Conservation (phyloP, 1,140 invertebrate genomes). For the Polypedilum vanderplanki region DNA sequence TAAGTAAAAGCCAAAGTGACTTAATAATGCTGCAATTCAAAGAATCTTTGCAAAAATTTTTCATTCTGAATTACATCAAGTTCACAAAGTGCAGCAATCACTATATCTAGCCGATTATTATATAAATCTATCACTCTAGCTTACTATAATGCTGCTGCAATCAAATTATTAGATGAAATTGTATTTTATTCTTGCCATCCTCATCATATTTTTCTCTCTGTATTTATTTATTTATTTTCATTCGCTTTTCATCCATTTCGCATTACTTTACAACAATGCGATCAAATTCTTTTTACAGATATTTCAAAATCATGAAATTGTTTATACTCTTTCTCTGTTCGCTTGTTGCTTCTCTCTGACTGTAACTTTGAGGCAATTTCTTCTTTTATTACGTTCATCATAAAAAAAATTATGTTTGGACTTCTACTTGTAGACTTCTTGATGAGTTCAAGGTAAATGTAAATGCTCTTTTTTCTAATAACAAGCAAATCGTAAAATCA, state of each 20-base stretch:
- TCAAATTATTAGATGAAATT: background rate
- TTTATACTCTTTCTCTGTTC: background rate
- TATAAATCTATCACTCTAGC: background rate
- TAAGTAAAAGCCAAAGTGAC: background rate
- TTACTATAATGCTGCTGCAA: background rate
- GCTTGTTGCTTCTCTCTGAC: background rate
- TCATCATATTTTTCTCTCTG: too few species aligned
- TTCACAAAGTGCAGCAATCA: slow-evolving; percentile 2
- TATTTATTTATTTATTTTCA: too few species aligned
- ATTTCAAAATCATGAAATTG: background rate
- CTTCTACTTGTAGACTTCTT: background rate
- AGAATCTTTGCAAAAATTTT: background rate
- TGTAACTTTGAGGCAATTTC: background rate
- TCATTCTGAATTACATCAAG: background rate
- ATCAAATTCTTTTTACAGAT: background rate
- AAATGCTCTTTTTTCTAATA: background rate
- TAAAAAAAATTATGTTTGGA: background rate
- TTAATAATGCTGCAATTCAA: background rate
- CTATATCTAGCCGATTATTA: background rate
- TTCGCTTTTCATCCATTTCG: background rate
- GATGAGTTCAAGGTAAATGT: background rate
- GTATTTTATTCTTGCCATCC: background rate
- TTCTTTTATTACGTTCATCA: background rate
- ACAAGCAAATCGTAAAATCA: background rate
- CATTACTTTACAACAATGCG: background rate